These are phyloP conservation scores for Holcopasites calliopsidis DNA, from an alignment of 1,140 invertebrate genomes.

Conservation along the genomic window DNA sequence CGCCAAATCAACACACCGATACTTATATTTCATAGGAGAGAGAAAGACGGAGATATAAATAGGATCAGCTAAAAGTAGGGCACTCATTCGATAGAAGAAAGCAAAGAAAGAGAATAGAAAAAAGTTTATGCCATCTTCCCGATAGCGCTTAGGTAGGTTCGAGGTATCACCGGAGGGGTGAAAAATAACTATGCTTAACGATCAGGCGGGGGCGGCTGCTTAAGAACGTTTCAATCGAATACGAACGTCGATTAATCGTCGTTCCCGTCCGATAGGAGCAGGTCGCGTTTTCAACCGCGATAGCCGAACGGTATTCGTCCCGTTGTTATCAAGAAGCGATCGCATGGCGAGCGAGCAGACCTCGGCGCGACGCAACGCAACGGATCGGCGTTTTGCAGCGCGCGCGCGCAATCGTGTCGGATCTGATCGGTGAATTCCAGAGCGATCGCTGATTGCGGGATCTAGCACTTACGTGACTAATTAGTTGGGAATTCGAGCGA, in stretches of 20 bases:
- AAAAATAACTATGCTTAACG: too few species aligned
- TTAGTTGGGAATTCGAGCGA: conserved; percentile 59
- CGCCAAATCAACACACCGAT: background rate
- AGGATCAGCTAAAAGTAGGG: too few species aligned
- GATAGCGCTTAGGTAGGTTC: too few species aligned
- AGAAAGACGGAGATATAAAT: background rate
- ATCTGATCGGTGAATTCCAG: conserved; percentile 57
- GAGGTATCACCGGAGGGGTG: background rate
- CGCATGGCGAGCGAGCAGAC: conserved; percentile 17
- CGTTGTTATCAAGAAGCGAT: conserved; percentile 22
- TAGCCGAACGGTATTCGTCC: background rate
- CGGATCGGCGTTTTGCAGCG: conserved; percentile 38
- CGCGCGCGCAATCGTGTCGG: conserved; percentile 32
- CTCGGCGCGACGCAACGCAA: background rate
- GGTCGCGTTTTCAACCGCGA: conserved; percentile 19
- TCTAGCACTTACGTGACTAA: conserved; percentile 58
- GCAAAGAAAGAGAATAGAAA: too few species aligned
- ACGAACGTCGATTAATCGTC: conserved; percentile 27
- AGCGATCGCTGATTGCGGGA: conserved; percentile 51
- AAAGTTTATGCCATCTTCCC: too few species aligned
- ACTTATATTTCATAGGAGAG: background rate
- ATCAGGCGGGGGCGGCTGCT: too few species aligned
- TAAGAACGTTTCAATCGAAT: conserved; percentile 18
- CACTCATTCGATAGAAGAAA: background rate
- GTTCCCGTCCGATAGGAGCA: conserved; percentile 12